These are phyloP conservation scores for Hormaphis cornu DNA, from an alignment of 1,140 invertebrate species.

Conservation along the genomic window DNA sequence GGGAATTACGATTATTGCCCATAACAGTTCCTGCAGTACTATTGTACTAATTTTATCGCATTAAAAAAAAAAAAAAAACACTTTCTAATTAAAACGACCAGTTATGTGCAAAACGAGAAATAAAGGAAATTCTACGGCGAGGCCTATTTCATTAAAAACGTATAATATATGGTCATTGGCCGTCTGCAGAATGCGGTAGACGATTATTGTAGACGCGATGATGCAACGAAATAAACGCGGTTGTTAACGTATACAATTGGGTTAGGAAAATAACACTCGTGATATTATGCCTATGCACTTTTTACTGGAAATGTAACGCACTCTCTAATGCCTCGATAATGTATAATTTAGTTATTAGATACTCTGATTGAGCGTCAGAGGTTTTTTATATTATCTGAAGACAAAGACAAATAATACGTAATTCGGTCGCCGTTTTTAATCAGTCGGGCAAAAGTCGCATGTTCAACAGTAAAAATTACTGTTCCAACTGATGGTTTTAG, in stretches of 20 bases:
- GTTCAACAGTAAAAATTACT: too few relatives aligned
- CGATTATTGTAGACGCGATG: not conserved
- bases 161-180: not conserved
- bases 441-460: too few relatives aligned
- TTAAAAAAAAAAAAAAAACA: not conserved
- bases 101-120: slow-evolving; percentile 13
- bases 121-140: not conserved
- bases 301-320: too few relatives aligned
- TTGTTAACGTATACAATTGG: not conserved
- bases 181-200: not conserved
- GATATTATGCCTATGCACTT: too few relatives aligned
- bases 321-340: too few relatives aligned
- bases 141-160: not conserved
- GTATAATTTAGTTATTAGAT: too few relatives aligned
- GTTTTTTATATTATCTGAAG: too few relatives aligned
- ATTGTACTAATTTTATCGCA: not conserved
- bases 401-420: too few relatives aligned
- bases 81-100: slow-evolving; percentile 28
- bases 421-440: too few relatives aligned
- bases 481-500: too few relatives aligned
- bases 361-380: too few relatives aligned
- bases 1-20: not conserved
- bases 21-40: not conserved
- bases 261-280: too few relatives aligned
- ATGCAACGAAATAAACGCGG: not conserved